Conservation (phyloP, 2,797 vertebrate species). For the Myotis vivesi region DNA sequence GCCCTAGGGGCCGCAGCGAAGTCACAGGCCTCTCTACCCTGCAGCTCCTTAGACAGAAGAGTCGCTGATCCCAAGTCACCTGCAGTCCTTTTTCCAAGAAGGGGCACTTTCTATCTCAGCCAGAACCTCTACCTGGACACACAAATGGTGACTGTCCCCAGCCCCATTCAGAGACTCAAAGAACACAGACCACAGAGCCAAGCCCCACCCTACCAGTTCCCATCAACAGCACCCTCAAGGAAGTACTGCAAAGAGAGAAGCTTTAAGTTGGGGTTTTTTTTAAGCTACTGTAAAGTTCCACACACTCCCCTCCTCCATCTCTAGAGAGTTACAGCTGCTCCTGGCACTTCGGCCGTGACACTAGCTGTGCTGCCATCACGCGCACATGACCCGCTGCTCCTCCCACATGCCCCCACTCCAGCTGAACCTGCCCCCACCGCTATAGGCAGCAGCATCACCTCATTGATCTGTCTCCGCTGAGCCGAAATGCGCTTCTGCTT, state of each 20-base stretch:
- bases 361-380: neutral
- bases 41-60: neutral
- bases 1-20: rapidly evolving
- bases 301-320: no score
- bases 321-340: no score
- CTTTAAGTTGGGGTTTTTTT: neutral
- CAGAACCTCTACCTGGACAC: neutral
- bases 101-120: neutral
- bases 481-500: slow-evolving; percentile 98
- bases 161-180: neutral
- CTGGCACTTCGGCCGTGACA: neutral
- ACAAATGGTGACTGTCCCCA: neutral
- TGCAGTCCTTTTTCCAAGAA: neutral
- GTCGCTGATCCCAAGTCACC: neutral
- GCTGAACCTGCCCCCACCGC: neutral
- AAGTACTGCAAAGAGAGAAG: neutral
- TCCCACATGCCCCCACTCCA: neutral
- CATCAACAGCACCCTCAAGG: neutral
- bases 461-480: slow-evolving; percentile 97
- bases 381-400: no score
- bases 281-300: neutral
- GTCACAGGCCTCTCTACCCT: neutral
- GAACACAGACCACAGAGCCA: neutral
- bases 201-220: rapidly evolving
- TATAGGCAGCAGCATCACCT: slow-evolving; percentile 82